Evolutionary conservation across 2,888 invertebrate genomes (phyloP).

Genomic region (Agrenia bidenticulata): DNA sequence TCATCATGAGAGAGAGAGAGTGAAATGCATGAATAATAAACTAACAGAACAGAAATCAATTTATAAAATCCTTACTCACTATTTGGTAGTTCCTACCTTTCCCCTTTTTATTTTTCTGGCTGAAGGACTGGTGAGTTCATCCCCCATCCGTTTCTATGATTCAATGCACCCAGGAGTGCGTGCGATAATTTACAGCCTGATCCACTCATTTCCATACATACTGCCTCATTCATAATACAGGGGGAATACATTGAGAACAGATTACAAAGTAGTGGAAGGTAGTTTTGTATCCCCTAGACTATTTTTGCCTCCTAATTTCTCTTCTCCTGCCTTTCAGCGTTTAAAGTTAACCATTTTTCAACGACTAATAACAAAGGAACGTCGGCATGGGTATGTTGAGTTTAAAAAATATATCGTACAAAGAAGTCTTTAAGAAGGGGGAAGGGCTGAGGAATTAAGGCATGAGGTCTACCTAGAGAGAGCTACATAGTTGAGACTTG

Average conservation of each 20-base stretch:
- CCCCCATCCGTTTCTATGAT: not conserved
- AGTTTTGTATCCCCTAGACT: not conserved
- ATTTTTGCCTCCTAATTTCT: conserved; percentile 8
- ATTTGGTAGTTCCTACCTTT: not conserved
- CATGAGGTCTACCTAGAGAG: no score
- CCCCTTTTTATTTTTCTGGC: not conserved
- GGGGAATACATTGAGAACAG: not conserved
- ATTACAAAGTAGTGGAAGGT: not conserved
- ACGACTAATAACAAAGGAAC: not conserved
- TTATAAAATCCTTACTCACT: not conserved
- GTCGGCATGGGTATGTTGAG: not conserved
- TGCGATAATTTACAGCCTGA: conserved; percentile 5
- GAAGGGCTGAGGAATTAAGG: no score
- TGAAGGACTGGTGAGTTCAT: not conserved
- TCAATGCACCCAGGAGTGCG: conserved; percentile 2
- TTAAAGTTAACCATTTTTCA: conserved; percentile 3
- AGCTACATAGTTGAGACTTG: no score
- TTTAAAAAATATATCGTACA: not conserved
- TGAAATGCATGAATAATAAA: conserved; percentile 13
- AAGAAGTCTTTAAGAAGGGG: not conserved
- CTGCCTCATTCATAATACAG: not conserved
- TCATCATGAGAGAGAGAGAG: not conserved
- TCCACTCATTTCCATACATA: not conserved
- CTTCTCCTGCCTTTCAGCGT: not conserved
- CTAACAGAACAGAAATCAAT: conserved; percentile 15